Evolutionary conservation across 2,113 vertebrate species (phyloP).

Genomic region (Pseudolaguvia tuberculata): DNA sequence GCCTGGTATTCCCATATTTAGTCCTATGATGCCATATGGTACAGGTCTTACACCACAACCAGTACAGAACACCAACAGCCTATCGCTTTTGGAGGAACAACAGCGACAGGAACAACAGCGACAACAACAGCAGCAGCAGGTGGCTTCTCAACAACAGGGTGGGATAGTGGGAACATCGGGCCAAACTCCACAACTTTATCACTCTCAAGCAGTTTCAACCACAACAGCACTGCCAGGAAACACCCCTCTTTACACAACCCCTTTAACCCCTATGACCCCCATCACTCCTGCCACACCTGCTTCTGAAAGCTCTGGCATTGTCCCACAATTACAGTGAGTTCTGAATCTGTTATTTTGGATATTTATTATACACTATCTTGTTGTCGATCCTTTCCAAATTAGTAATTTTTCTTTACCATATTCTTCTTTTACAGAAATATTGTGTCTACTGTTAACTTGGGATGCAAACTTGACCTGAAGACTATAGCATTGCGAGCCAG

Average conservation of each 20-base stretch:
- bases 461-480: conserved; percentile 97
- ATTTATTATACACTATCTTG: not conserved
- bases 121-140: conserved; percentile 70
- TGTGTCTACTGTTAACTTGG: conserved; percentile 96
- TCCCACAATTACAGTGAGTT: conserved; percentile 93
- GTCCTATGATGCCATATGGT: conserved; percentile 96
- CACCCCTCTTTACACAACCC: conserved; percentile 84
- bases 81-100: conserved; percentile 90
- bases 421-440: conserved; percentile 79
- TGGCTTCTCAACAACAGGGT: conserved; percentile 74
- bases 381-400: not conserved
- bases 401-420: not conserved
- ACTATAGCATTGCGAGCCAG: conserved; percentile 96
- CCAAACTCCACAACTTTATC: conserved; percentile 91
- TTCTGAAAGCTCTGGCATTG: conserved; percentile 95
- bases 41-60: conserved; percentile 94
- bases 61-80: conserved; percentile 86
- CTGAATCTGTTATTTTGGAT: not conserved
- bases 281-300: conserved; percentile 91
- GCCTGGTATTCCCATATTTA: conserved; percentile 87
- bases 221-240: conserved; percentile 88
- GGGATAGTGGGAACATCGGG: conserved; percentile 77
- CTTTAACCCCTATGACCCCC: conserved; percentile 95
- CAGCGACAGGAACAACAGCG: conserved; percentile 85
- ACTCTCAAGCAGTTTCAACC: conserved; percentile 88